phyloP scores from a whole-genome alignment of 2,797 vertebrate species.

The Orestias chungarensis region DNA sequence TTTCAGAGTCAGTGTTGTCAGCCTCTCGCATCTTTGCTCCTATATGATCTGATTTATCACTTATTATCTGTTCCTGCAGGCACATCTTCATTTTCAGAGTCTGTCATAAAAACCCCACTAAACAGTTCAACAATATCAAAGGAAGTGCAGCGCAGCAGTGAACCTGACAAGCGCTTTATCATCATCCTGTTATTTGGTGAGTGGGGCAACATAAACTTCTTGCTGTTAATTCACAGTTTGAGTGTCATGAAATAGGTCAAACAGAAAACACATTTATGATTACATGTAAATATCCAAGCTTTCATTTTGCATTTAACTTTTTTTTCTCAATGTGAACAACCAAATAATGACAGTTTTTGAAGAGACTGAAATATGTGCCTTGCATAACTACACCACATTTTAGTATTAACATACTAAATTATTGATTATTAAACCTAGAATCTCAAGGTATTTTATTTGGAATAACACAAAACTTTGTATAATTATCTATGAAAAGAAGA shows the following conservation, averaged over 20 bases:
- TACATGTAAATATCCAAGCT: background rate
- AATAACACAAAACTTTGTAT: background rate
- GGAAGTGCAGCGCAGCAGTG: slow-evolving; percentile 15
- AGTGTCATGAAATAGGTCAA: slow-evolving; percentile 11
- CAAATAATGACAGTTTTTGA: background rate
- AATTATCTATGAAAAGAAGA: background rate
- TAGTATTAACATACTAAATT: too few species aligned
- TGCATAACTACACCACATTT: background rate
- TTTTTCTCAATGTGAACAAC: background rate
- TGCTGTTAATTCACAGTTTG: slow-evolving; percentile 4
- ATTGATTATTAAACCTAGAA: background rate
- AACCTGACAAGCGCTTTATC: slow-evolving; percentile 14
- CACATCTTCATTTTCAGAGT: slow-evolving; percentile 28
- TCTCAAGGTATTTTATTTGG: background rate
- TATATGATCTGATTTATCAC: slow-evolving; percentile 25
- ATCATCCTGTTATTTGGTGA: slow-evolving; percentile 18
- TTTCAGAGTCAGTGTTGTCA: slow-evolving; percentile 15
- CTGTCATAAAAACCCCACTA: slow-evolving; percentile 20
- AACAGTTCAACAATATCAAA: slow-evolving; percentile 20
- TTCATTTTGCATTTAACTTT: background rate
- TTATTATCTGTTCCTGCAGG: slow-evolving; percentile 27
- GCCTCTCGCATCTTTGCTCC: slow-evolving; percentile 7
- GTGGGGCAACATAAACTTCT: slow-evolving; percentile 6
- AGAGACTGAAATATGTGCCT: background rate
- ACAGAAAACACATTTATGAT: slow-evolving; percentile 20